These are phyloP conservation scores for Forbesichthys agassizii DNA, from an alignment of 2,113 vertebrate species.

Conservation along the genomic window DNA sequence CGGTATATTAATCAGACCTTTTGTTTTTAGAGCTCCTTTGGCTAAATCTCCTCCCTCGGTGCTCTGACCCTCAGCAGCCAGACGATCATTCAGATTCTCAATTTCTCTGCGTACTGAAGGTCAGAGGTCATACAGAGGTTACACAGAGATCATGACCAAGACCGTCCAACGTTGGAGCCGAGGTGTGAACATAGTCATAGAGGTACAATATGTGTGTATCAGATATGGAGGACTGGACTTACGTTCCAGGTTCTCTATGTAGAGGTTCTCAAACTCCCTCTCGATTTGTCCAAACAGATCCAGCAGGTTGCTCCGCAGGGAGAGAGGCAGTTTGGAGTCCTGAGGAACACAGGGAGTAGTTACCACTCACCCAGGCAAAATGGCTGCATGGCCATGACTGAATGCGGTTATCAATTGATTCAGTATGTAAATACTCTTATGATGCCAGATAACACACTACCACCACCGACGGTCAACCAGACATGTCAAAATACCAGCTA, in stretches of 20 bases:
- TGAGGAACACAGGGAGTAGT: constrained; percentile 41
- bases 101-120: constrained; percentile 91
- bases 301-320: constrained; percentile 89
- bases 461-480: no score
- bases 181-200: neutral
- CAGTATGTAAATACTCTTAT: no score
- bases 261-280: constrained; percentile 96
- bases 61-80: constrained; percentile 89
- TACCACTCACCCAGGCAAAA: neutral
- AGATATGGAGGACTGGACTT: constrained; percentile 62
- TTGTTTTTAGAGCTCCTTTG: constrained; percentile 96
- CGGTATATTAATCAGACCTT: constrained; percentile 76
- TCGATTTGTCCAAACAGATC: constrained; percentile 98
- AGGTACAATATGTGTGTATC: neutral
- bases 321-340: constrained; percentile 94
- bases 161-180: no score
- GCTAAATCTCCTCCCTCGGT: constrained; percentile 90
- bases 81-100: constrained; percentile 92
- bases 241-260: constrained; percentile 98
- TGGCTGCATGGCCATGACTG: no score
- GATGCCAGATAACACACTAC: no score
- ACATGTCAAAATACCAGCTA: no score
- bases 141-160: no score
- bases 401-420: no score
- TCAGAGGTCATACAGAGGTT: neutral